Evolutionary conservation across 2,113 vertebrate species (phyloP), one percentile per base, ranked within the genome.

Genomic region (Rhinopomastus cyanomelas): DNA sequence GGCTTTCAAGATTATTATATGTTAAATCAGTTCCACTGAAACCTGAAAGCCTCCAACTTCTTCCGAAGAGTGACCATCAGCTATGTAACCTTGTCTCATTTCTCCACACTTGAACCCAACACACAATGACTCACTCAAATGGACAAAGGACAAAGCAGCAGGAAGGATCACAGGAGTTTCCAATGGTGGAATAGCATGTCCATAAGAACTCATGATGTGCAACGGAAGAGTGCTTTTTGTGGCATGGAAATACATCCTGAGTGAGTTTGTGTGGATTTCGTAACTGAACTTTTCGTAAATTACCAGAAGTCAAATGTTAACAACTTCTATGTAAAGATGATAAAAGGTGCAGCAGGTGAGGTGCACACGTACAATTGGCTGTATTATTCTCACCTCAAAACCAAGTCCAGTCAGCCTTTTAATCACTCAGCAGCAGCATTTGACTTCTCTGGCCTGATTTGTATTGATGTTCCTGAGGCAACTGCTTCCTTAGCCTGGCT

Each of bases 231-330:
- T 15, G 20, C 5, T 81, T 85, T 55, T 64, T 15, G 34, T 15
- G 51, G 32, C 52, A 44, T 1, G 3, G 64, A 74, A 77, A 73
- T 62, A 72, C 21, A 2, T 8, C 11, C 68, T 36, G 48, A 52
- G 14, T 15, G 30, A 69, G 8, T 44, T 15, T 0, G 1, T 44
- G 59, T 84, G 72, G 82, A 65, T 89, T 64, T 8, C 3, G 1
- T 44, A 77, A 53, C 64, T 21, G 55, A 73, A 57, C 72, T 56
- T 67, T 19, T 64, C 49, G 71, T 26, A 53, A 67, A 64, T 73
- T 67, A 52, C 89, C 85, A 85, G 56, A 52, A 90, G 73, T 84
- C 64, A 36, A 78, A 96, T 22, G 23, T 62, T 32, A 83, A 83
- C 21, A 11, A 16, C 39, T 62, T 83, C 85, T 49, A 12, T 17